Evolutionary conservation across 1,140 invertebrate genomes (phyloP), one percentile per base, ranked within the genome.

Genomic region (Aphaenogaster floridana): DNA sequence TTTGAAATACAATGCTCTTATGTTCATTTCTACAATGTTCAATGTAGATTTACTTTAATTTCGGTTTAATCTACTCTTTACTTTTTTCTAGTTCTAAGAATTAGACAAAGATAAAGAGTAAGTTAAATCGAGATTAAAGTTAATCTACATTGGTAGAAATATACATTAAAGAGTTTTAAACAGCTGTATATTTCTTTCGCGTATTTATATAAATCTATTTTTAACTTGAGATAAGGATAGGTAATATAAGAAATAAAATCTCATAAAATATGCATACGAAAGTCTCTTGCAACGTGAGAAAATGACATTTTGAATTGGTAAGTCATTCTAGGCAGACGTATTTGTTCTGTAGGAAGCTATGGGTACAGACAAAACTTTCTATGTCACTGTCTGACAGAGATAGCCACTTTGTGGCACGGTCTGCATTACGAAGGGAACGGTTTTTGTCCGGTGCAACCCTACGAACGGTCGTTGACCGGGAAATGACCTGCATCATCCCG

Each of bases 401-500:
- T 63, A 85, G 83, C 59, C 54, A 86, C 78, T 86, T 84, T 77
- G 84, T 80, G 54, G 80, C n/a, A 39, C 61, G n/a, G 21, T 48
- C 72, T 61, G 77, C 8, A 57, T 74, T 63, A 63, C 39, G 57
- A 45, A 63, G 48, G 63, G 74, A 77, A 80, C 52, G 34, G 83
- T 79, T 92, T 89, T 81, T 81, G 69, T 81, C 54, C 63, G 36
- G 57, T 74, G 86, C 81, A 78, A 84, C 71, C 66, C 61, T 80
- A 50, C 61, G 39, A 4, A 45, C 69, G 59, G 80, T 89, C 86
- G 42, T 81, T 50, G 86, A 64, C 88, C 88, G 83, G 86, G 63
- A 86, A 91, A 91, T 88, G 83, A 91, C 88, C 88, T 90, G 90
- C 86, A 88, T 91, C 74, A 71, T 39, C 54, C 15, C 66, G 8